A percentile compares a stretch with the other conserved stretches of the same genome.
Conservation (phyloP, 2,113 vertebrate genomes). For the Neoarius graeffei region DNA sequence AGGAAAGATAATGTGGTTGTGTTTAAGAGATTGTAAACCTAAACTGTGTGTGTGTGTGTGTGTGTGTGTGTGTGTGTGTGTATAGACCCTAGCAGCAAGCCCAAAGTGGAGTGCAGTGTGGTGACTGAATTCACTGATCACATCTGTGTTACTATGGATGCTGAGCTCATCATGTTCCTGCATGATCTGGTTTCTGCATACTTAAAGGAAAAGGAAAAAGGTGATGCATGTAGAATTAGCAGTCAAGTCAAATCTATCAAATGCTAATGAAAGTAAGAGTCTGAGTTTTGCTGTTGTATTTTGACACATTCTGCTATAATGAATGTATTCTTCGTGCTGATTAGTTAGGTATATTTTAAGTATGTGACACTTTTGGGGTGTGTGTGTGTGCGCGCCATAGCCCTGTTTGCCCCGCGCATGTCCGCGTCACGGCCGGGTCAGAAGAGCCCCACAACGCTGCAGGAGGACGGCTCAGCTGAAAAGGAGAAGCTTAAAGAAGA, state of each 20-base stretch:
- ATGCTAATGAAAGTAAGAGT: not conserved
- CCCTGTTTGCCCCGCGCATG: constrained; percentile 89
- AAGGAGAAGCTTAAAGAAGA: constrained; percentile 82
- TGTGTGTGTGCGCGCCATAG: constrained; percentile 63
- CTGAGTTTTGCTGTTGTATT: not conserved
- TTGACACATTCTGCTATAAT: not conserved
- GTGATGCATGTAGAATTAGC: constrained; percentile 61
- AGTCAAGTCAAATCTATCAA: not conserved
- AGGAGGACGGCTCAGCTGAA: constrained; percentile 76
- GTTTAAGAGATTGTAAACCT: not conserved
- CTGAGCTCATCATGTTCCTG: constrained; percentile 97
- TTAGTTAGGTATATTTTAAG: not conserved
- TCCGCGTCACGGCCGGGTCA: constrained; percentile 87
- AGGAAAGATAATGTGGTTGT: not conserved
- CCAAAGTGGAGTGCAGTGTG: constrained; percentile 97
- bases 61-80: constrained; percentile 28
- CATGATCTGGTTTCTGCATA: constrained; percentile 98
- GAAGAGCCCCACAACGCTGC: constrained; percentile 85
- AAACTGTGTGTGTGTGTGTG: not conserved
- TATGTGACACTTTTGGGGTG: not conserved
- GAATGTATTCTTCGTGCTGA: not conserved
- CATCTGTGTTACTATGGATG: constrained; percentile 99
- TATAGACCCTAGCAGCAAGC: constrained; percentile 86
- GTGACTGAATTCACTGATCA: constrained; percentile 99
- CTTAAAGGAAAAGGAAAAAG: constrained; percentile 98